These are phyloP conservation scores for Sarcophaga rosellei DNA, from an alignment of 2,888 invertebrate species.

Conservation along the genomic window DNA sequence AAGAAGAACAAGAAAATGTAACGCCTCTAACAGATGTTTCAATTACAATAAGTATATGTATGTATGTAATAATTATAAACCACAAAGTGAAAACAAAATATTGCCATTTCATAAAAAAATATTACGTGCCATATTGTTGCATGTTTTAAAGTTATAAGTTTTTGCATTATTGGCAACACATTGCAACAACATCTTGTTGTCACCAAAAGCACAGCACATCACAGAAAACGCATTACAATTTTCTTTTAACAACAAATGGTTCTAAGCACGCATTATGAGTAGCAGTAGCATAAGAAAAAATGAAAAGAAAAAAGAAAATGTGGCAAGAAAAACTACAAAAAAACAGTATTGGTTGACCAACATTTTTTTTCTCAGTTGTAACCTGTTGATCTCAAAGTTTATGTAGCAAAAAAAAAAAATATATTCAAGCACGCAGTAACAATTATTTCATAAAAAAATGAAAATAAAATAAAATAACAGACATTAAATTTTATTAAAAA, in stretches of 20 bases:
- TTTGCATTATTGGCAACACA: neutral
- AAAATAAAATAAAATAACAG: slow-evolving; percentile 10
- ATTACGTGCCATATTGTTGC: slow-evolving; percentile 12
- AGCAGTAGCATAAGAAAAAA: neutral
- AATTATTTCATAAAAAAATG: neutral
- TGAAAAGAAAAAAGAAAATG: neutral
- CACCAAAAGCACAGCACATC: neutral
- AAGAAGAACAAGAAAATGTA: neutral
- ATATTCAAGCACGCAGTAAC: no score
- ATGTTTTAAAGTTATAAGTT: slow-evolving; percentile 15
- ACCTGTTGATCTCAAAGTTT: no score
- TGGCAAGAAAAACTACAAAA: neutral
- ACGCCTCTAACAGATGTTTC: slow-evolving; percentile 17
- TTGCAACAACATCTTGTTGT: slow-evolving; percentile 1
- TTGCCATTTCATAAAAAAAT: neutral
- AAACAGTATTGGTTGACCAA: neutral
- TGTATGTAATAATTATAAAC: neutral
- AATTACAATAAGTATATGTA: slow-evolving; percentile 20
- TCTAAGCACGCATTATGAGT: neutral
- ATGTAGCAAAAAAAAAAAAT: no score
- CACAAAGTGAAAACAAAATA: neutral
- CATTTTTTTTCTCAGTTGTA: no score
- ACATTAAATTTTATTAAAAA: neutral
- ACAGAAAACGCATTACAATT: neutral
- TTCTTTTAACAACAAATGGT: neutral